Percentiles rank a stretch among this genome's conserved stretches.
These are phyloP conservation scores for Aphis craccivora DNA, from an alignment of 1,140 invertebrate genomes.

Conservation along the genomic window DNA sequence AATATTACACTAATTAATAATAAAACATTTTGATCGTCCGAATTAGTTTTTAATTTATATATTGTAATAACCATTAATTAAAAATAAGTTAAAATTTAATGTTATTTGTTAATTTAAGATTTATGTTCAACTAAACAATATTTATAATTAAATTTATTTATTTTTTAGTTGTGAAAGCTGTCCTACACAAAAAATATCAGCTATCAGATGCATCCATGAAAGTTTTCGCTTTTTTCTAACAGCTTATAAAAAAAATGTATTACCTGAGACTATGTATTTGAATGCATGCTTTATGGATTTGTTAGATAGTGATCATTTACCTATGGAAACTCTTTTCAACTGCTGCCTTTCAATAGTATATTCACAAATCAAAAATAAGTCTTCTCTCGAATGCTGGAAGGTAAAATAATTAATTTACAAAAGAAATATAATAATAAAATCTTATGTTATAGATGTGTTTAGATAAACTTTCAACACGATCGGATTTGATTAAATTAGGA, in stretches of 20 bases:
- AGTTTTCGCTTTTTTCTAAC: slow-evolving; percentile 48
- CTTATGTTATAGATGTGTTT: slow-evolving; percentile 1
- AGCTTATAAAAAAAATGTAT: background rate
- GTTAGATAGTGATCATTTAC: slow-evolving; percentile 39
- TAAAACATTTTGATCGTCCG: background rate
- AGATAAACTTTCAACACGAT: background rate
- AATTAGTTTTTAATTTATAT: background rate
- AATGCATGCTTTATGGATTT: slow-evolving; percentile 20
- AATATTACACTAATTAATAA: background rate
- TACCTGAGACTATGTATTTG: background rate
- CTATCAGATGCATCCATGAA: slow-evolving; percentile 53
- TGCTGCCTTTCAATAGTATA: slow-evolving; percentile 34
- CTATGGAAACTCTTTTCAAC: slow-evolving; percentile 54
- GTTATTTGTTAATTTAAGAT: background rate
- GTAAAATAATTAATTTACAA: background rate
- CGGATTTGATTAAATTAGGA: slow-evolving; percentile 37
- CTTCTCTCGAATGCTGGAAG: slow-evolving; percentile 40
- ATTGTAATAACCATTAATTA: background rate
- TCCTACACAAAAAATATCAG: slow-evolving; percentile 38
- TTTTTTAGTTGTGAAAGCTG: slow-evolving; percentile 38
- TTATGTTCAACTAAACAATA: background rate
- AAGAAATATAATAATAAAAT: background rate
- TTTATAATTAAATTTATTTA: background rate
- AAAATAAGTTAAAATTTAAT: background rate
- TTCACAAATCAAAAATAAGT: background rate